Evolutionary conservation across 2,113 vertebrate species (phyloP).

Genomic region (Myanophis thanlyinensis): DNA sequence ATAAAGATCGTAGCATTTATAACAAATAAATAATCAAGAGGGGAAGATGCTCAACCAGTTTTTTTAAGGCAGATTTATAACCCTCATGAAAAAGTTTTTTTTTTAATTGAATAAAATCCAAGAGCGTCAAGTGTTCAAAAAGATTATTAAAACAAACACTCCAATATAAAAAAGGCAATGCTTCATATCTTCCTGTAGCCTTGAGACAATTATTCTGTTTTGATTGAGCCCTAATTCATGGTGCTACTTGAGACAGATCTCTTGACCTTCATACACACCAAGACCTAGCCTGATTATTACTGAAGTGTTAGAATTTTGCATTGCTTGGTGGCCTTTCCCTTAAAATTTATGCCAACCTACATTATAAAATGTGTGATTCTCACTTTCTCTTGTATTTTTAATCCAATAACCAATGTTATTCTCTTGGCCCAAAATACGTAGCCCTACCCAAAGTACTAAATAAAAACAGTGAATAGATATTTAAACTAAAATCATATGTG

Average conservation of each 20-base stretch:
- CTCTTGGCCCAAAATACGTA: neutral
- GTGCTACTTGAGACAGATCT: neutral
- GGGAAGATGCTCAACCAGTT: neutral
- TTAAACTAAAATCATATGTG: neutral
- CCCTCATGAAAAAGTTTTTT: neutral
- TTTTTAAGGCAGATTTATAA: neutral
- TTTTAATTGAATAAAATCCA: neutral
- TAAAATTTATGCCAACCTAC: neutral
- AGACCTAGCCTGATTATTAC: neutral
- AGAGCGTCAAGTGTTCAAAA: neutral
- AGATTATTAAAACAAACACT: neutral
- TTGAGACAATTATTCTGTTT: too few relatives aligned
- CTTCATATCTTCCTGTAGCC: neutral
- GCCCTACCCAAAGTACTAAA: neutral
- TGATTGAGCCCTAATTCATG: neutral
- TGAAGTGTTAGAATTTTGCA: neutral
- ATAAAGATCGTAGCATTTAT: too few relatives aligned
- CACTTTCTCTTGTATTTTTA: neutral
- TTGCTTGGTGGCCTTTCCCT: neutral
- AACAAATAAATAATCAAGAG: neutral
- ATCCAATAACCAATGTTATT: neutral
- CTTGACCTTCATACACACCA: neutral
- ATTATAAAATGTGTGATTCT: neutral
- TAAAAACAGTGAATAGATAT: neutral
- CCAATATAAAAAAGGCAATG: neutral